A percentile compares a stretch with the other conserved stretches of the same genome.
These are phyloP conservation scores for Brachirus orientalis DNA, from an alignment of 2,113 vertebrate genomes.

Conservation along the genomic window DNA sequence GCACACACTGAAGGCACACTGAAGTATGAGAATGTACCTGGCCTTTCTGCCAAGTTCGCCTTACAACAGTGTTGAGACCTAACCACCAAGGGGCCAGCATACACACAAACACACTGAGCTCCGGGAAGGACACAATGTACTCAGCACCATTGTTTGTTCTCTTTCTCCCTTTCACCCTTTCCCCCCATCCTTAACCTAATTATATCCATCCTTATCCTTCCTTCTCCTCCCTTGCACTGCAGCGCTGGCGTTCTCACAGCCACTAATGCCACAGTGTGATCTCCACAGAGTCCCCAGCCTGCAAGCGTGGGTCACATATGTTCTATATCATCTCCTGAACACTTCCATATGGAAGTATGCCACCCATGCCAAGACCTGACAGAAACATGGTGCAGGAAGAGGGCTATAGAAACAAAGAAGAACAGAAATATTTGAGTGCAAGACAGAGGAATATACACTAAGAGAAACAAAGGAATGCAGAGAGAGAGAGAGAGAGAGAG, in stretches of 20 bases:
- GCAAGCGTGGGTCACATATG: slow-evolving; percentile 75
- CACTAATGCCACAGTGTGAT: slow-evolving; percentile 77
- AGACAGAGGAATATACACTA: slow-evolving; percentile 17
- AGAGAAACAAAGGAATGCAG: not conserved
- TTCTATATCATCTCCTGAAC: slow-evolving; percentile 79
- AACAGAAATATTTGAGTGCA: slow-evolving; percentile 27
- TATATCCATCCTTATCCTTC: slow-evolving; percentile 67
- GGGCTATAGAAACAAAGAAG: slow-evolving; percentile 17
- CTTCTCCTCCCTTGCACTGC: slow-evolving; percentile 61
- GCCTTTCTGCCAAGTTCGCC: slow-evolving; percentile 55
- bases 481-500: slow-evolving; percentile 11
- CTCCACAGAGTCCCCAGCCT: slow-evolving; percentile 61
- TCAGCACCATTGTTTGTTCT: slow-evolving; percentile 49
- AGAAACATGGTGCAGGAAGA: slow-evolving; percentile 50
- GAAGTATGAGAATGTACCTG: slow-evolving; percentile 52
- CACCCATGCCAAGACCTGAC: slow-evolving; percentile 68
- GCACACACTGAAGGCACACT: slow-evolving; percentile 48
- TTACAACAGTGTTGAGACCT: slow-evolving; percentile 45
- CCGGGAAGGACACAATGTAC: slow-evolving; percentile 64
- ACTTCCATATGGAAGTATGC: slow-evolving; percentile 75
- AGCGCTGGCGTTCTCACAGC: slow-evolving; percentile 56
- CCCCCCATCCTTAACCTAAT: slow-evolving; percentile 72
- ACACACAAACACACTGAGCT: slow-evolving; percentile 19
- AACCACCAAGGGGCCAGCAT: slow-evolving; percentile 44
- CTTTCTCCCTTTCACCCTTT: slow-evolving; percentile 57